A percentile compares a stretch with the other conserved stretches of the same genome.
phyloP scores from a whole-genome alignment of 2,888 invertebrate genomes.

The Himalopsyche anomala region DNA sequence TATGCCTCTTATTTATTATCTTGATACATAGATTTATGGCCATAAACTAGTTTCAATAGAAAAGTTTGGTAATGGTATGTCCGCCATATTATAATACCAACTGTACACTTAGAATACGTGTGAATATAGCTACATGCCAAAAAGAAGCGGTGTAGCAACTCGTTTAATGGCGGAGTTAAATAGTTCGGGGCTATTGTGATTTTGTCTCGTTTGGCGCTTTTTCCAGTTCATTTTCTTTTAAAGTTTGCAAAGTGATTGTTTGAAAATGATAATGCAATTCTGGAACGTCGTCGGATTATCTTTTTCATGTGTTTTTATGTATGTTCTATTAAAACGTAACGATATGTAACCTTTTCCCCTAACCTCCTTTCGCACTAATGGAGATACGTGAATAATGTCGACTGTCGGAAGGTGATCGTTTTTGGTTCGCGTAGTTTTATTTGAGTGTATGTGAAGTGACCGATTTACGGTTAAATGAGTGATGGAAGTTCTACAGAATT shows the following conservation, averaged over 20 bases:
- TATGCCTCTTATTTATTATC: not conserved
- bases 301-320: constrained; percentile 53
- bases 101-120: constrained; percentile 62
- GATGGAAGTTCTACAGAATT: constrained; percentile 62
- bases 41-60: not conserved
- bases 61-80: constrained; percentile 3
- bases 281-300: constrained; percentile 53
- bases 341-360: constrained; percentile 85
- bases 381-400: constrained; percentile 85
- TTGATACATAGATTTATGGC: not conserved
- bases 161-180: constrained; percentile 77
- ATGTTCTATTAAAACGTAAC: constrained; percentile 75
- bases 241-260: constrained; percentile 74
- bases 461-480: constrained; percentile 74
- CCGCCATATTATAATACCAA: constrained; percentile 52
- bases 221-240: constrained; percentile 71
- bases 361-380: constrained; percentile 87
- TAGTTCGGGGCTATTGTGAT: constrained; percentile 78
- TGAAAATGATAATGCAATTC: constrained; percentile 69
- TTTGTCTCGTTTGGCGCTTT: constrained; percentile 74
- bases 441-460: constrained; percentile 76
- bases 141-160: constrained; percentile 75
- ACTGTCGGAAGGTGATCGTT: constrained; percentile 81
- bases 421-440: constrained; percentile 71
- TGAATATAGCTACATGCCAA: constrained; percentile 77